phyloP scores from a whole-genome alignment of 30 jellyfish, hydroid and myxozoan species.

The Catostylus mosaicus region DNA sequence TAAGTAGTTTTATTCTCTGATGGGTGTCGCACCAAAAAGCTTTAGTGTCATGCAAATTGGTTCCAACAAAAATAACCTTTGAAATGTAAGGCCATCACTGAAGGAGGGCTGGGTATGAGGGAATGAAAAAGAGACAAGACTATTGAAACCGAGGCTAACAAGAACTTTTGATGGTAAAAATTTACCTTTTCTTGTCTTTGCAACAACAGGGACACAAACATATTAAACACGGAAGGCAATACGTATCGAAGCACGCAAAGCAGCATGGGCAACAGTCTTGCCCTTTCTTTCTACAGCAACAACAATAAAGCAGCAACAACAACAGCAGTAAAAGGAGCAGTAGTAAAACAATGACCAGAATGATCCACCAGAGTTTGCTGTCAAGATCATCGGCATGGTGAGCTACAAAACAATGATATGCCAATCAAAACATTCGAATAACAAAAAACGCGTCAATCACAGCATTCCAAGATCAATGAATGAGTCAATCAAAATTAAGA shows the following conservation, averaged over 20 bases:
- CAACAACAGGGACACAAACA: slow-evolving; percentile 95
- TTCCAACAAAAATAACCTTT: too few species aligned
- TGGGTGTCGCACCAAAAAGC: too few species aligned
- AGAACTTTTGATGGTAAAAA: neutral
- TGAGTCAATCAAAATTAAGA: neutral
- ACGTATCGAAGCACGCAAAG: slow-evolving; percentile 54
- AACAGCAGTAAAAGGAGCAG: slow-evolving; percentile 79
- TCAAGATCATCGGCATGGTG: slow-evolving; percentile 65
- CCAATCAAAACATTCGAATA: neutral
- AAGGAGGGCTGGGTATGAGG: too few species aligned
- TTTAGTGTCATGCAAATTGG: too few species aligned
- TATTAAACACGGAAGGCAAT: slow-evolving; percentile 82
- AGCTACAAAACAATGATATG: slow-evolving; percentile 6
- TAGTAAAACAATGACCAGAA: slow-evolving; percentile 75
- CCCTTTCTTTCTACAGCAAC: slow-evolving; percentile 89
- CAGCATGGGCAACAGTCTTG: slow-evolving; percentile 89
- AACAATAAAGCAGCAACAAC: slow-evolving; percentile 80
- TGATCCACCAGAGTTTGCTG: slow-evolving; percentile 94
- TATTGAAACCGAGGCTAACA: neutral
- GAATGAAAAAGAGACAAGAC: neutral
- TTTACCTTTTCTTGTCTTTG: slow-evolving; percentile 67
- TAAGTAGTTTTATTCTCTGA: too few species aligned
- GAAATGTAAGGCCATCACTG: too few species aligned
- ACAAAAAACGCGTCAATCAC: neutral
- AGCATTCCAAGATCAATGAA: neutral